Base-by-base conservation (phyloP, 2,888 invertebrate species). In the Troilus luridus region DNA sequence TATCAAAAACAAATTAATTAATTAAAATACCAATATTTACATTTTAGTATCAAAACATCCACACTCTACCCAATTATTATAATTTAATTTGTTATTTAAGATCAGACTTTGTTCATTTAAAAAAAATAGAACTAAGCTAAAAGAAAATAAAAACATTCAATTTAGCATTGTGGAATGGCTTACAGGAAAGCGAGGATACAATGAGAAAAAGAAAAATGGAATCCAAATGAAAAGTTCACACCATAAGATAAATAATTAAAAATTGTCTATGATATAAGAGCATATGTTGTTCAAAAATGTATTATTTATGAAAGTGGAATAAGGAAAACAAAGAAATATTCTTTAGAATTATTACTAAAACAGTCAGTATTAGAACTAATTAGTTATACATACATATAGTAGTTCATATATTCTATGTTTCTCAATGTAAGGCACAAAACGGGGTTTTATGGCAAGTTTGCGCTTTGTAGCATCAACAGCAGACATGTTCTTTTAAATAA, bases 401-500 rank as follows among this genome's bases (percentile, higher is more conserved):
- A 96, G 93, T 94, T 96, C 95, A 93, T 96, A 96, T 93, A 96
- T 95, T 92, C 96, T 94, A 93, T 96, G 95, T 93, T 95, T 96
- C 93, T 96, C 96, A 91, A 96, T 94, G 93, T 96, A 96, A 0
- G 96, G 96, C 90, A 96, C 93, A 93, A 96, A 96, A 93, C 94
- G 94, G 72, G 94, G 93, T 8, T 95, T 92, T 62, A 93, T 91
- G 59, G 90, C 91, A 41, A 92, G 91, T 91, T 91, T 92, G 60
- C 93, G 88, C 88, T 91, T 92, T 21, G 92, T 90, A 14, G 91
- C 91, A 72, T 92, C 92, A 77, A 92, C 88, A 89, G 92, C 92
- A 92, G 85, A 85, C 85, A 85, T 85, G 21, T 56, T 85, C 41
- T 85, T 56, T 85, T 14, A 85, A 85, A 56, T 89, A 56, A 54